Evolutionary conservation across 2,113 vertebrate genomes (phyloP), one percentile per base, ranked within the genome.

Genomic region (Strix aluco): DNA sequence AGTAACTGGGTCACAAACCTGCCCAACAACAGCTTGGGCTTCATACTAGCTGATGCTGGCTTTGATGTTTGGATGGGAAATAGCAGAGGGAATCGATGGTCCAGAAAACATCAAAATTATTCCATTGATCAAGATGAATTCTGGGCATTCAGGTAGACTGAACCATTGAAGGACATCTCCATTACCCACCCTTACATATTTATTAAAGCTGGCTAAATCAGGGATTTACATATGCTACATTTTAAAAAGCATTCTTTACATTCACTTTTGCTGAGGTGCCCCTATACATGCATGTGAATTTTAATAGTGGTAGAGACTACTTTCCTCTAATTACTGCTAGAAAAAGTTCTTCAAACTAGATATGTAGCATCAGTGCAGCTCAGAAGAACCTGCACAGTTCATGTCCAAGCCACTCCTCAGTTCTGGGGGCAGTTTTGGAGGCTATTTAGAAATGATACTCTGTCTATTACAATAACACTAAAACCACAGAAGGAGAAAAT

Each of bases 51-150:
- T 18, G 98, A 99, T 69, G 97, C 98, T 25, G 99, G 99, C 8
- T 99, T 98, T 66, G 99, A 99, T 0, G 98, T 99, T 51, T 99
- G 99, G 99, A 89, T 99, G n/a, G 98, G 98, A 62, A 99, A 99
- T 88, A 99, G 98, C 91, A 95, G 99, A 55, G 99, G 99, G 32
- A 99, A 98, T 96, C 98, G 96, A 22, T 99, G 99, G 98, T 99
- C 99, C 80, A 97, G 97, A 91, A 99, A 98, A 86, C 98, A 99
- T 84, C 40, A 42, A 8, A 96, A 63, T 4, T 98, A 99, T 49
- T 90, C 73, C 4, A 96, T 97, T 2, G 74, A 98, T 34, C 89
- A 98, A 66, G 96, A 98, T 1, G 97, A 98, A 55, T 99, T 98
- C 97, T 99, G 99, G 99, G 96, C 88, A 84, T 99, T 99, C 97